Evolutionary conservation across 30 jellyfish, hydroid and myxozoan species (phyloP).

Genomic region (Chrysaora quinquecirrha): DNA sequence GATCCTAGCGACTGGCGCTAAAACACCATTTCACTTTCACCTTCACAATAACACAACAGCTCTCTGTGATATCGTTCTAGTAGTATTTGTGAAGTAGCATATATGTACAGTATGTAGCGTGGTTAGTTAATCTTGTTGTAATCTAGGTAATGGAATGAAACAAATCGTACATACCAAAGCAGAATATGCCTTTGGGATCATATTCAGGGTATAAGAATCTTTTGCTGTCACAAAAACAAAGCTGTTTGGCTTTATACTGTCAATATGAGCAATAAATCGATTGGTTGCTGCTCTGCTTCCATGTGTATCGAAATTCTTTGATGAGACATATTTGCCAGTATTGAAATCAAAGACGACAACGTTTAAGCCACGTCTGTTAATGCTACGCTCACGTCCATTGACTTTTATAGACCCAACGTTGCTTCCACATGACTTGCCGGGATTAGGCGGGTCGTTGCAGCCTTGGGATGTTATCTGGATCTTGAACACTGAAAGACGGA

Average conservation of each 20-base stretch:
- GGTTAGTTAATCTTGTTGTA: too few relatives aligned
- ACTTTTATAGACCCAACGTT: constrained; percentile 55
- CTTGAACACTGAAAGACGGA: constrained; percentile 43
- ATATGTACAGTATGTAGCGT: too few relatives aligned
- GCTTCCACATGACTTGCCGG: constrained; percentile 34
- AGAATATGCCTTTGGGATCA: constrained; percentile 52
- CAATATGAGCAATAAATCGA: constrained; percentile 32
- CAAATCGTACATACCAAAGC: constrained; percentile 69
- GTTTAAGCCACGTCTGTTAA: constrained; percentile 64
- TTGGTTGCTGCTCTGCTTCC: constrained; percentile 43
- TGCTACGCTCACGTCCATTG: constrained; percentile 75
- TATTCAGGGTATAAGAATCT: constrained; percentile 29
- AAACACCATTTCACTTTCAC: too few relatives aligned
- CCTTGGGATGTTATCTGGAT: constrained; percentile 70
- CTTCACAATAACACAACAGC: too few relatives aligned
- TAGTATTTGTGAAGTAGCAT: too few relatives aligned
- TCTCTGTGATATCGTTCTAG: too few relatives aligned
- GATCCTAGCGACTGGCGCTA: too few relatives aligned
- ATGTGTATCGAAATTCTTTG: constrained; percentile 64
- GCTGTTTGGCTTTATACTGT: constrained; percentile 51
- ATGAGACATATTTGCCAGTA: constrained; percentile 52
- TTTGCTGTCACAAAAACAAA: constrained; percentile 59
- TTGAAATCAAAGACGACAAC: constrained; percentile 68
- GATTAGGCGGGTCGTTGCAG: constrained; percentile 66
- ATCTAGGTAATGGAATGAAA: too few relatives aligned